A percentile compares a stretch with the other conserved stretches of the same genome.
Conservation (phyloP, 2,888 invertebrate species). For the Strigamia transsilvanica region DNA sequence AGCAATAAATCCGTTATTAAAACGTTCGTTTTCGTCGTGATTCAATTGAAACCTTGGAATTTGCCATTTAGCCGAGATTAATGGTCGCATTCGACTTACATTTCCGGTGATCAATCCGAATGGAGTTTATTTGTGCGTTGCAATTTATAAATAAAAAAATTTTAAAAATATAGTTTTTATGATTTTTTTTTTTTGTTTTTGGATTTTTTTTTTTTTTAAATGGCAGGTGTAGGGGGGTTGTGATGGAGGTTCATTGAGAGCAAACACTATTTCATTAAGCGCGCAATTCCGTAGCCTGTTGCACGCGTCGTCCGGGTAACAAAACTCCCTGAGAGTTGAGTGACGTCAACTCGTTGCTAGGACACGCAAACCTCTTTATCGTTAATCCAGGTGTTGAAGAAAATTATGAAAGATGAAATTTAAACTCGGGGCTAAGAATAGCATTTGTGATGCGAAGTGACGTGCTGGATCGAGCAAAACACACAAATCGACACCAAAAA, state of each 20-base stretch:
- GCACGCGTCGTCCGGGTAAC: neutral
- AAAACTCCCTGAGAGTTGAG: neutral
- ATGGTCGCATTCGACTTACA: too few species aligned
- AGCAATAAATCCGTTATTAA: too few species aligned
- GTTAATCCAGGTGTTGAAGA: slow-evolving; percentile 36
- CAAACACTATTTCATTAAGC: slow-evolving; percentile 35
- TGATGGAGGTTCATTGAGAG: neutral
- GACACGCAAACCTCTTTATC: slow-evolving; percentile 10
- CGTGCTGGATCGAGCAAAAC: too few species aligned
- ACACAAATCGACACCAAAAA: neutral
- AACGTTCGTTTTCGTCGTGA: neutral
- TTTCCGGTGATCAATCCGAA: too few species aligned
- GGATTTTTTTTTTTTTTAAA: neutral
- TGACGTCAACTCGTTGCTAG: slow-evolving; percentile 16
- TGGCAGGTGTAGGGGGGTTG: neutral
- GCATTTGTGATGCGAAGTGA: neutral
- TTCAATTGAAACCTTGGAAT: too few species aligned
- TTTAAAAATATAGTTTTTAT: neutral
- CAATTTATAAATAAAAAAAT: too few species aligned
- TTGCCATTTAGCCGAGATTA: too few species aligned
- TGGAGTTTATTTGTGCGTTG: too few species aligned
- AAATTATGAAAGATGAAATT: slow-evolving; percentile 24
- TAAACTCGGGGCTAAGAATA: neutral
- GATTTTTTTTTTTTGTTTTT: neutral
- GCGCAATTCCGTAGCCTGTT: neutral